Percentiles rank a stretch among this genome's conserved stretches.
phyloP scores from a whole-genome alignment of 2,888 invertebrate genomes.

The Clunio marinus region DNA sequence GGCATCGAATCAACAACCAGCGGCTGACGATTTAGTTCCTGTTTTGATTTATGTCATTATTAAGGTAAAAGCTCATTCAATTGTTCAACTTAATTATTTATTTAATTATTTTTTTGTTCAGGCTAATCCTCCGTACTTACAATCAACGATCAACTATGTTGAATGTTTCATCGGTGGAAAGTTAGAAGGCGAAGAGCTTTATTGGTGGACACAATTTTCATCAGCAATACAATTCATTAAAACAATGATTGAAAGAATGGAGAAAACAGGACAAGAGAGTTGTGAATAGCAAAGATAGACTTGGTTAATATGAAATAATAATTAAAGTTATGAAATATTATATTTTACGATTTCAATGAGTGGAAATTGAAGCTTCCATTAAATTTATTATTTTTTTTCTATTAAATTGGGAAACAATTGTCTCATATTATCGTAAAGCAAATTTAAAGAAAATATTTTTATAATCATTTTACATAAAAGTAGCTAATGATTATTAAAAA shows the following conservation, averaged over 20 bases:
- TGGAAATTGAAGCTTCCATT: not conserved
- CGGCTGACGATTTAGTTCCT: constrained; percentile 94
- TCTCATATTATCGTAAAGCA: too few relatives aligned
- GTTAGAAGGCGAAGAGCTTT: constrained; percentile 84
- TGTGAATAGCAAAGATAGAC: constrained; percentile 12
- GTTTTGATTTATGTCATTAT: constrained; percentile 95
- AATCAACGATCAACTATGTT: constrained; percentile 95
- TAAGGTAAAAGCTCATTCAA: constrained; percentile 58
- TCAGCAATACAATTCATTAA: constrained; percentile 97
- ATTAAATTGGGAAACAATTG: too few relatives aligned
- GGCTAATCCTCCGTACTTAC: constrained; percentile 90
- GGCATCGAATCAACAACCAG: constrained; percentile 73
- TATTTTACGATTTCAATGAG: not conserved
- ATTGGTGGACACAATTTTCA: constrained; percentile 98
- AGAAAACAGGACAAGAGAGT: constrained; percentile 28
- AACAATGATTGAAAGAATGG: constrained; percentile 62
- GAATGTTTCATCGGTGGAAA: constrained; percentile 83
- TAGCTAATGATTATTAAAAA: too few relatives aligned
- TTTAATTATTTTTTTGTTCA: constrained; percentile 47
- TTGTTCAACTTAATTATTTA: not conserved
- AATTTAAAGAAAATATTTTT: constrained; percentile 2
- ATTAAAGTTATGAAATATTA: not conserved
- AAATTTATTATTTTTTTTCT: too few relatives aligned
- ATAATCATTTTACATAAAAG: not conserved
- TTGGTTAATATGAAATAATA: not conserved